Base-by-base conservation (phyloP, 2,888 invertebrate species). In the Xanthia togata region DNA sequence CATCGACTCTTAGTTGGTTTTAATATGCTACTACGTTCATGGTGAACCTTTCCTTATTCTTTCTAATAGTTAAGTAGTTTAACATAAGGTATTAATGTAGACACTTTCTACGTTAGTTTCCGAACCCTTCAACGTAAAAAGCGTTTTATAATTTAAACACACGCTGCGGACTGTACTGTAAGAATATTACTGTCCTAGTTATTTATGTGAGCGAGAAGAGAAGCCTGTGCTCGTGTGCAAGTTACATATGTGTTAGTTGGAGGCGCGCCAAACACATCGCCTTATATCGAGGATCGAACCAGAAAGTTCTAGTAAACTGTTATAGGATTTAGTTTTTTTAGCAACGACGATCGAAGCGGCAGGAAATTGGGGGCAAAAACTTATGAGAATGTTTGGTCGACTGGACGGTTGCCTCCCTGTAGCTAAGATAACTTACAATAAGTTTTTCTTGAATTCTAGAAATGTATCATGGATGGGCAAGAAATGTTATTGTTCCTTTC, bases 321-420 rank as follows among this genome's bases (percentile, higher is more conserved):
- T 57, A 68, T 38, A 55, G n/a, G 17, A n/a, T 50, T 14, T 26
- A 6, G 26, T 44, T 23, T 44, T 64, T 65, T 44, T 31, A 12
- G n/a, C n/a, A 38, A 38, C 17, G n/a, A 38, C 4, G n/a, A 41
- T 5, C 1, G n/a, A 41, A n/a, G 11, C 1, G 35, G 59, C n/a
- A n/a, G 35, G 59, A 68, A 68, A 35, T 68, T 68, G 59, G 20
- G 1, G 38, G 12, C 4, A 57, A n/a, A 55, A 68, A 59, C 68
- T 55, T 23, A 55, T 55, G 17, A 23, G 3, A 50, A 67, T 20
- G 23, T 9, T 35, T 53, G 35, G 31, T 23, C 5, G 9, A 35
- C 14, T 11, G 35, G 23, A 17, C 17, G 9, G 35, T 35, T 3
- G 8, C 26, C 26, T 41, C 8, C 44, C 11, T 44, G 11, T 47